Conservation (phyloP, 2,888 invertebrate genomes). For the Sminthurides aquaticus region DNA sequence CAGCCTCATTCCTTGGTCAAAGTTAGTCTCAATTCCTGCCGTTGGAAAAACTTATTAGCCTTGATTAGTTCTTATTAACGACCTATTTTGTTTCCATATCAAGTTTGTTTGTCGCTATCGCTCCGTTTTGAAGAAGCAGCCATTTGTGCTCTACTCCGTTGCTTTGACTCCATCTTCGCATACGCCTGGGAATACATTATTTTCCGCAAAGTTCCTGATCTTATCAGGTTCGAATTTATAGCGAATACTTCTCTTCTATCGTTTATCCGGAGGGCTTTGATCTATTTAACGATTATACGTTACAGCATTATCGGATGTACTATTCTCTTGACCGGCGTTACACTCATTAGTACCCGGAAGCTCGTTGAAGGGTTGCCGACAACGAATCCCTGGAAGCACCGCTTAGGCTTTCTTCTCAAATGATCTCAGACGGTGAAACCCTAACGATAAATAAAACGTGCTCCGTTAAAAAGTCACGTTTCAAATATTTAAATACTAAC, state of each 20-base stretch:
- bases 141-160: neutral
- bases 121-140: neutral
- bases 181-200: neutral
- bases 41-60: too few relatives aligned
- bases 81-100: too few relatives aligned
- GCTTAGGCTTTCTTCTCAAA: neutral
- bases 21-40: neutral
- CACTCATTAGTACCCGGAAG: neutral
- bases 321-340: neutral
- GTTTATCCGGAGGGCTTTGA: too few relatives aligned
- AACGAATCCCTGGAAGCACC: neutral
- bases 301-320: neutral
- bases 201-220: neutral
- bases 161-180: neutral
- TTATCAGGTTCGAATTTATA: neutral
- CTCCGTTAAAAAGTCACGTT: too few relatives aligned
- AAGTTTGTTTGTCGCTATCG: neutral
- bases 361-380: neutral
- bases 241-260: too few relatives aligned
- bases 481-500: too few relatives aligned
- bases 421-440: too few relatives aligned
- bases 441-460: too few relatives aligned
- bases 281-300: too few relatives aligned
- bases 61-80: too few relatives aligned
- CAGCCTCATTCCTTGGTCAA: neutral